Evolutionary conservation across 2,888 invertebrate species (phyloP), one percentile per base, ranked within the genome.

Genomic region (Hydropsyche betteni): DNA sequence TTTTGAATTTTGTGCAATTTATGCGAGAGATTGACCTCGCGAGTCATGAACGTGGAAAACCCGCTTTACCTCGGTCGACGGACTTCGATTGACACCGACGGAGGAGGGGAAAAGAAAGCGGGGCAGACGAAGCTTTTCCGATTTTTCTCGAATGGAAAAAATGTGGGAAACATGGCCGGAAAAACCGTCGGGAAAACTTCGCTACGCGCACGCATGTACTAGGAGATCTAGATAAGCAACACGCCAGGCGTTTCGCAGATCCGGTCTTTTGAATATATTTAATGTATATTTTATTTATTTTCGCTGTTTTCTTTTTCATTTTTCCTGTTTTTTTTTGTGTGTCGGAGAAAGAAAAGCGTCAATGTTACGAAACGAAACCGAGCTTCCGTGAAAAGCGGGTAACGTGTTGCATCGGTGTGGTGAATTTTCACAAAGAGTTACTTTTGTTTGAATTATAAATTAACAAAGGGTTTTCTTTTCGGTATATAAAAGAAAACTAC

Each of bases 201-300:
- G 44, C 44, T 44, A 10, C 44, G 10, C 44, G 24, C 14, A 8
- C 58, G 58, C 58, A 24, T 24, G 24, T 24, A 24, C 24, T 2
- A 58, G 58, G 16, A 10, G 16, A 58, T 58, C 58, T 24, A 58
- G 58, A 58, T 58, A 58, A 24, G 14, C 24, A 58, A 53, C 53
- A 53, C 53, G 53, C 53, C 5, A 10, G 14, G 58, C 58, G 58
- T 58, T 58, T 58, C 44, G 58, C 58, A 58, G 58, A 58, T 58
- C 58, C 58, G 16, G 58, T 16, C 24, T 44, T 58, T 58, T 58
- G 58, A 58, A 58, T 58, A 58, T 16, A 24, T 58, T 24, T 24
- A 14, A 58, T 14, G 16, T 58, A 58, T 58, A 16, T 58, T 58
- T 58, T 24, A 58, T 58, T 16, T 58, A 8, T 58, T 58, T 14